phyloP scores from a whole-genome alignment of 2,888 invertebrate genomes.

The Calephelis perditalis region DNA sequence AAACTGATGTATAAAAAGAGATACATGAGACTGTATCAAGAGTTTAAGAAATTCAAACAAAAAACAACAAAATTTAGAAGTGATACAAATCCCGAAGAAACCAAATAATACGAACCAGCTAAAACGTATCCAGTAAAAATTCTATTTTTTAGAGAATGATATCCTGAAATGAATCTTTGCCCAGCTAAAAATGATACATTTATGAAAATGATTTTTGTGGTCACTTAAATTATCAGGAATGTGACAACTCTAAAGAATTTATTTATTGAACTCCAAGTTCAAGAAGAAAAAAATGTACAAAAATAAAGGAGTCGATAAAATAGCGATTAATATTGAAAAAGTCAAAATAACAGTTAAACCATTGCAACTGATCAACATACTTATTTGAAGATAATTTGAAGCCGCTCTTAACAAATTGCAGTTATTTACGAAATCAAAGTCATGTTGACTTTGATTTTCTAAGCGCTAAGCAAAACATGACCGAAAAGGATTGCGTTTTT shows the following conservation, averaged over 20 bases:
- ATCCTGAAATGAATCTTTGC: too few species aligned
- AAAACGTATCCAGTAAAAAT: too few species aligned
- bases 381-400: slow-evolving; percentile 3
- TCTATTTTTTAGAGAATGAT: too few species aligned
- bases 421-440: slow-evolving; percentile 7
- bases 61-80: slow-evolving; percentile 2
- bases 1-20: slow-evolving; percentile 13
- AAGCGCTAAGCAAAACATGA: slow-evolving; percentile 5
- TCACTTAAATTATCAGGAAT: not conserved
- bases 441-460: slow-evolving; percentile 6
- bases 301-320: slow-evolving; percentile 1
- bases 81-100: too few species aligned
- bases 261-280: not conserved
- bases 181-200: too few species aligned
- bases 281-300: slow-evolving; percentile 11
- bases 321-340: slow-evolving; percentile 9
- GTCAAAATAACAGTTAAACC: slow-evolving; percentile 4
- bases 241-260: slow-evolving; percentile 1
- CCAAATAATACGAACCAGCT: too few species aligned
- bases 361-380: slow-evolving; percentile 1
- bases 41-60: slow-evolving; percentile 4
- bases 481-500: not conserved
- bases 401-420: slow-evolving; percentile 9
- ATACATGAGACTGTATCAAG: slow-evolving; percentile 9
- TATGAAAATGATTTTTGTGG: not conserved